Evolutionary conservation across 1,140 invertebrate genomes (phyloP).

Genomic region (Calliphora vicina): DNA sequence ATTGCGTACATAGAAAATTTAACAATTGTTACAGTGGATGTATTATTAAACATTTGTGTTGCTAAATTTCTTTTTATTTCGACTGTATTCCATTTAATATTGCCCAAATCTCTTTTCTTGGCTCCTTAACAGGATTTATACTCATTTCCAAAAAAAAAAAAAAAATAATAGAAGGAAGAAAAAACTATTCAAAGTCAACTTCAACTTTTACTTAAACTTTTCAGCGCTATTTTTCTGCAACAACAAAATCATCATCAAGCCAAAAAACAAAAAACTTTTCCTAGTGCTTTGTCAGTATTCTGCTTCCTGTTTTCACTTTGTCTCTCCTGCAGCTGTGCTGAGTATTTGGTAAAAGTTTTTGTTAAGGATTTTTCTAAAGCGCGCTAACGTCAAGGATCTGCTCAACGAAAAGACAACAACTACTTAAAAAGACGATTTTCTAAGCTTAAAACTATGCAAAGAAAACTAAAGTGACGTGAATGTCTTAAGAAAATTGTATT

Average conservation of each 20-base stretch:
- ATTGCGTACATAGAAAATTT: too few relatives aligned
- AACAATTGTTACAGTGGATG: too few relatives aligned
- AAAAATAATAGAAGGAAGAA: background rate
- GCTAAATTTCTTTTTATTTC: too few relatives aligned
- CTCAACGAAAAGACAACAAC: conserved; percentile 49
- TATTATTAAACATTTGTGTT: too few relatives aligned
- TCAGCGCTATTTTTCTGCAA: conserved; percentile 35
- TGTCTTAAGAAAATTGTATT: background rate
- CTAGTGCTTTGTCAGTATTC: conserved; percentile 40
- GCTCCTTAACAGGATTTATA: too few relatives aligned
- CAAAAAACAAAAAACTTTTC: conserved; percentile 36
- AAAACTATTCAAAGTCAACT: conserved; percentile 31
- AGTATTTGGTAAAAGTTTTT: conserved; percentile 51
- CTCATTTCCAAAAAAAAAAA: too few relatives aligned
- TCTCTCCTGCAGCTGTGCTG: background rate
- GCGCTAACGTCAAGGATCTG: conserved; percentile 8
- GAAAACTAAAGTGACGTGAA: conserved; percentile 10
- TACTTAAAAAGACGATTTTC: conserved; percentile 59
- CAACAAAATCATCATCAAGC: conserved; percentile 16
- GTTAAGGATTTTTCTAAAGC: conserved; percentile 61
- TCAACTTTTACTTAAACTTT: conserved; percentile 44
- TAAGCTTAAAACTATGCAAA: conserved; percentile 36
- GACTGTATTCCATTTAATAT: too few relatives aligned
- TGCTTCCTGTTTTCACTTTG: background rate
- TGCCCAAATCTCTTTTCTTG: too few relatives aligned